Conservation (phyloP, 1,140 invertebrate species). For the Danaus melanippus region DNA sequence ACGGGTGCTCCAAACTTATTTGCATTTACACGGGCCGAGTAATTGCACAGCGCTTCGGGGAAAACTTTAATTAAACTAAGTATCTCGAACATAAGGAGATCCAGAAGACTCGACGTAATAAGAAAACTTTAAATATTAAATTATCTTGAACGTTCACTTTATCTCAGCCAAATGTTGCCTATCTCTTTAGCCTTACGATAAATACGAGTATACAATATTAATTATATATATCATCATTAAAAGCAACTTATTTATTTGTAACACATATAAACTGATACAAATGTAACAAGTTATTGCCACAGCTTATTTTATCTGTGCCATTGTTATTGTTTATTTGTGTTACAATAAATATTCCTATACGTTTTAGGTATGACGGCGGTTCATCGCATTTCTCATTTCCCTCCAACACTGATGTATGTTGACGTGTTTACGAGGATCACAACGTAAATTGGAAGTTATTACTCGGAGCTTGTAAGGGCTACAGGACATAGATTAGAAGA, state of each 20-base stretch:
- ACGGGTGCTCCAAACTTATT: slow-evolving; percentile 60
- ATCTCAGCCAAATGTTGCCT: not conserved
- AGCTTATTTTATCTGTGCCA: no score
- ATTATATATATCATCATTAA: not conserved
- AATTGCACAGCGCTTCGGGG: slow-evolving; percentile 66
- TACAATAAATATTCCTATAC: slow-evolving; percentile 11
- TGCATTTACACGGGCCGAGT: slow-evolving; percentile 69
- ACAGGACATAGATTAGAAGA: slow-evolving; percentile 18
- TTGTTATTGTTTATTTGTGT: not conserved
- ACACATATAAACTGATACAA: slow-evolving; percentile 3
- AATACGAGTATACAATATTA: not conserved
- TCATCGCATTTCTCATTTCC: slow-evolving; percentile 22
- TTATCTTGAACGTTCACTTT: slow-evolving; percentile 17
- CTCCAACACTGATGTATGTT: slow-evolving; percentile 39
- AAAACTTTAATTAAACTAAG: slow-evolving; percentile 67
- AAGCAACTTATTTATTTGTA: not conserved
- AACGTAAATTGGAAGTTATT: slow-evolving; percentile 65
- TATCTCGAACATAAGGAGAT: slow-evolving; percentile 56
- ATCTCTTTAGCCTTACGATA: not conserved
- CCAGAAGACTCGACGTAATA: slow-evolving; percentile 49
- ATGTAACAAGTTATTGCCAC: slow-evolving; percentile 2
- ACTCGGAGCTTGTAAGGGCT: slow-evolving; percentile 30
- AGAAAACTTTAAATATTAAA: slow-evolving; percentile 45
- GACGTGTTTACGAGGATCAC: slow-evolving; percentile 44
- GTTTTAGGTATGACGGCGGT: slow-evolving; percentile 25